Conservation (phyloP, 2,113 vertebrate genomes). For the Erythrolamprus reginae region DNA sequence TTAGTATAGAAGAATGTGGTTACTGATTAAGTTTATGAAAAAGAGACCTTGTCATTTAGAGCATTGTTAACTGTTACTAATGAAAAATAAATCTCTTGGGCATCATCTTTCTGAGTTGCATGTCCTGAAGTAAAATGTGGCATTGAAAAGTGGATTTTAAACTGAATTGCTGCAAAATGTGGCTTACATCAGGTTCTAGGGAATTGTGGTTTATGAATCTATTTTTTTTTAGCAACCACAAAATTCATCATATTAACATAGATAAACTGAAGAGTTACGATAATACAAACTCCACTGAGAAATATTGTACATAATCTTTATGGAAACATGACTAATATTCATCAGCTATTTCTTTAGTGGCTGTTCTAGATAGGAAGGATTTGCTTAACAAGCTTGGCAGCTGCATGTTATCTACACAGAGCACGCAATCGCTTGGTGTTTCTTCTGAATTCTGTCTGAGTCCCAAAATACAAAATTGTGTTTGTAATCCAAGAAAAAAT, state of each 20-base stretch:
- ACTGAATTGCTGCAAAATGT: not conserved
- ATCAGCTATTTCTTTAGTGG: not conserved
- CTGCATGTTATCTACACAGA: not conserved
- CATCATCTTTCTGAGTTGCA: not conserved
- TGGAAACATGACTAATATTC: not conserved
- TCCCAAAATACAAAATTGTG: not conserved
- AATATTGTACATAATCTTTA: not conserved
- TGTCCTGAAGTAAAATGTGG: not conserved
- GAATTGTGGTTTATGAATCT: not conserved
- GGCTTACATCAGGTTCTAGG: not conserved
- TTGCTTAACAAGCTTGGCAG: not conserved
- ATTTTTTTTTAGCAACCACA: not conserved
- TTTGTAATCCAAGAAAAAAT: not conserved
- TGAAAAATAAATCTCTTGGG: not conserved
- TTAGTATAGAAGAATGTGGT: not conserved
- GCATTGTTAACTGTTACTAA: not conserved
- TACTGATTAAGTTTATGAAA: not conserved
- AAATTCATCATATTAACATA: not conserved
- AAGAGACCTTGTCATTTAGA: too few relatives aligned
- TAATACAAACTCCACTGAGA: not conserved
- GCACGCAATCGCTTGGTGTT: not conserved
- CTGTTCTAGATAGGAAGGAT: not conserved
- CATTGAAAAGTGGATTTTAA: not conserved
- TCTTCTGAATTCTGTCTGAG: not conserved
- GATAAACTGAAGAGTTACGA: not conserved